Percentiles rank a stretch among this genome's conserved stretches.
phyloP scores from a whole-genome alignment of 2,797 vertebrate genomes.

The Onychomys torridus region DNA sequence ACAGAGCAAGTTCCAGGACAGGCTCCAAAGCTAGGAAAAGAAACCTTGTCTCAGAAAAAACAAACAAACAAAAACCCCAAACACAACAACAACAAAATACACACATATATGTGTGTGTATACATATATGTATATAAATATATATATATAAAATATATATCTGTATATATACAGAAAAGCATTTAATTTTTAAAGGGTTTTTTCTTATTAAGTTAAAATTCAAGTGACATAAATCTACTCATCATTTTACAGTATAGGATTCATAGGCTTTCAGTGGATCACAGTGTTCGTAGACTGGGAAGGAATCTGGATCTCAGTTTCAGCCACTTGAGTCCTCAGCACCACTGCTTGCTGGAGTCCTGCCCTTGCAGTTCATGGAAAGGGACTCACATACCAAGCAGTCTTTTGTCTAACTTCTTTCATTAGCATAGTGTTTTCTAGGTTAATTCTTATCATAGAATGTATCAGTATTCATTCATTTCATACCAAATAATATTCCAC shows the following conservation, averaged over 20 bases:
- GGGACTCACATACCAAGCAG: fast-evolving
- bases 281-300: not conserved
- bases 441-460: not conserved
- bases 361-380: not conserved
- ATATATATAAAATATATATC: not conserved
- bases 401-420: not conserved
- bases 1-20: not conserved
- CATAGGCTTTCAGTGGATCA: not conserved
- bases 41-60: not conserved
- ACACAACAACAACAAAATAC: not conserved
- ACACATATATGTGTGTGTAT: not conserved
- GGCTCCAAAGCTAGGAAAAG: not conserved
- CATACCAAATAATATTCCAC: not conserved
- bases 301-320: not conserved
- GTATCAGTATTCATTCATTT: not conserved
- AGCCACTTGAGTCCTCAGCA: not conserved
- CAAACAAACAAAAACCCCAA: not conserved
- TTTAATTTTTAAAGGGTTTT: not conserved
- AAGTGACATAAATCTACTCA: not conserved
- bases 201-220: not conserved
- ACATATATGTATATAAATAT: not conserved
- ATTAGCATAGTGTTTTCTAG: not conserved
- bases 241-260: not conserved
- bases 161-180: not conserved
- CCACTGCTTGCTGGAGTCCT: not conserved